These are phyloP conservation scores for Petrocephalus zakoni DNA, from an alignment of 2,113 vertebrate genomes.

Conservation along the genomic window DNA sequence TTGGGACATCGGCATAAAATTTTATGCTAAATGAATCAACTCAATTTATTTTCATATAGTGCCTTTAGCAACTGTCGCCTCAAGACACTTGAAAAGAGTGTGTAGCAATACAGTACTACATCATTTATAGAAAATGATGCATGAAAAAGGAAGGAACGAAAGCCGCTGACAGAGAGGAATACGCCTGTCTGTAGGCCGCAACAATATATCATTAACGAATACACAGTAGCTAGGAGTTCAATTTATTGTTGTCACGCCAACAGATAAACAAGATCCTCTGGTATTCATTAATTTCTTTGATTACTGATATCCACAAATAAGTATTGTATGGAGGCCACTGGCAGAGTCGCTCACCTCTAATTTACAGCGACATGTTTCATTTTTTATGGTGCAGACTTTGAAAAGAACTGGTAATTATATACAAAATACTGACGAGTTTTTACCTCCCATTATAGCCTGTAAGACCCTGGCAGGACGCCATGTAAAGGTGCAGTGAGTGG, in stretches of 20 bases:
- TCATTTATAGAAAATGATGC: background rate
- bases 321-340: background rate
- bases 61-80: background rate
- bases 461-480: background rate
- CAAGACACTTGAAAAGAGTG: background rate
- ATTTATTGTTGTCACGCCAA: background rate
- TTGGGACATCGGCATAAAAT: background rate
- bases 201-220: background rate
- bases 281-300: background rate
- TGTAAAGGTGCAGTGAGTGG: background rate
- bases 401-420: background rate
- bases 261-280: background rate
- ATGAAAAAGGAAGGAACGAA: background rate
- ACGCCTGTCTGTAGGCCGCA: background rate
- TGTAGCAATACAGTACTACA: background rate
- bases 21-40: background rate
- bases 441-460: background rate
- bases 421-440: background rate
- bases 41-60: background rate
- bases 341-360: background rate
- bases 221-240: background rate
- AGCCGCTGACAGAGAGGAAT: background rate
- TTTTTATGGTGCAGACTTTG: background rate
- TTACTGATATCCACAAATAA: background rate
- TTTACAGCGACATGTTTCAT: background rate